phyloP scores from a whole-genome alignment of 2,888 invertebrate species.

The Hoplodrina blanda region DNA sequence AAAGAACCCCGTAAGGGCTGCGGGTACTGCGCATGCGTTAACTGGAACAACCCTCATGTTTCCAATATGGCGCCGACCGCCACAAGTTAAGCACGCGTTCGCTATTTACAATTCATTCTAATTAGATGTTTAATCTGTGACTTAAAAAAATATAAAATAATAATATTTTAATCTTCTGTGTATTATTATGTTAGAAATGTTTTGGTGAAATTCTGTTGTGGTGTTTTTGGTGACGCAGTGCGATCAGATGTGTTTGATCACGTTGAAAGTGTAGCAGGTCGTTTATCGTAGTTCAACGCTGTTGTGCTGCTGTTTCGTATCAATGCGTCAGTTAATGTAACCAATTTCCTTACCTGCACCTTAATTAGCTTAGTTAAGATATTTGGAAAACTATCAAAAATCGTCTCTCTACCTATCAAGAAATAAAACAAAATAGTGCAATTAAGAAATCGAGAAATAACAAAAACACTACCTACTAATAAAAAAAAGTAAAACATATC shows the following conservation, averaged over 20 bases:
- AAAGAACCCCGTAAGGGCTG: slow-evolving; percentile 75
- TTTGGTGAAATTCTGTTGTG: slow-evolving; percentile 49
- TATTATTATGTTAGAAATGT: slow-evolving; percentile 19
- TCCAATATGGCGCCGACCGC: slow-evolving; percentile 89
- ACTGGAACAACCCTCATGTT: slow-evolving; percentile 78
- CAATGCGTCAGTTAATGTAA: slow-evolving; percentile 66
- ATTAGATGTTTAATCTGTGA: slow-evolving; percentile 49
- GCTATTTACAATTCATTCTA: slow-evolving; percentile 75
- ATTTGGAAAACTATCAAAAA: background rate
- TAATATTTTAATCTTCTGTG: slow-evolving; percentile 17
- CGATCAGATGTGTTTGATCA: slow-evolving; percentile 79
- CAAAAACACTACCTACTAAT: background rate
- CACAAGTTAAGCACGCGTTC: slow-evolving; percentile 85
- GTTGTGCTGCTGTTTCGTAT: slow-evolving; percentile 67
- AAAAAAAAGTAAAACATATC: background rate
- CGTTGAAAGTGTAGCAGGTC: slow-evolving; percentile 69
- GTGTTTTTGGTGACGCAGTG: slow-evolving; percentile 75
- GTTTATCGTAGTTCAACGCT: slow-evolving; percentile 74
- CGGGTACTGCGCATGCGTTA: slow-evolving; percentile 84
- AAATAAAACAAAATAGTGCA: background rate
- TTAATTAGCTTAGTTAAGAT: slow-evolving; percentile 50
- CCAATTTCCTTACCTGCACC: slow-evolving; percentile 28
- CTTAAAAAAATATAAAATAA: slow-evolving; percentile 23
- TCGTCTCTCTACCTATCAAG: background rate
- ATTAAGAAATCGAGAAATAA: background rate